Evolutionary conservation across 2,113 vertebrate genomes (phyloP).

Genomic region (Melospiza melodia): DNA sequence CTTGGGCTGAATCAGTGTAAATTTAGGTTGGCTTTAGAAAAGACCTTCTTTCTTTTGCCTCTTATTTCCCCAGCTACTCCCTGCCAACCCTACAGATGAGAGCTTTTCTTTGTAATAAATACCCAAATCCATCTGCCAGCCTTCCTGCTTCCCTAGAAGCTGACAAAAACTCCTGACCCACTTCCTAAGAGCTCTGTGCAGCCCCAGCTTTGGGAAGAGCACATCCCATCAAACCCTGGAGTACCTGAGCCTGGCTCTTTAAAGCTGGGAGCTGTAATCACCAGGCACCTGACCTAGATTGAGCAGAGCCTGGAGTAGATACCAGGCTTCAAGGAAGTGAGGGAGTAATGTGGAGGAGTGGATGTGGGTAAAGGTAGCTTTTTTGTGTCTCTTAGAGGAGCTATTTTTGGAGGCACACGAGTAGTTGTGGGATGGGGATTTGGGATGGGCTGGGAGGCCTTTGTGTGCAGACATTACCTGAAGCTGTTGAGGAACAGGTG

Average conservation of each 20-base stretch:
- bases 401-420: neutral
- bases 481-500: neutral
- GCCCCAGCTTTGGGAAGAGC: neutral
- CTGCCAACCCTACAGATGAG: neutral
- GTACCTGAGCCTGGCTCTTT: constrained; percentile 17
- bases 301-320: neutral
- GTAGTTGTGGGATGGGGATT: neutral
- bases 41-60: neutral
- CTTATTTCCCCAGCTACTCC: neutral
- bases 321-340: constrained; percentile 1
- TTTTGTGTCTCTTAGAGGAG: neutral
- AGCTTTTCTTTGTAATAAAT: neutral
- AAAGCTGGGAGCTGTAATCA: constrained; percentile 3
- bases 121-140: neutral
- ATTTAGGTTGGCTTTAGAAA: neutral
- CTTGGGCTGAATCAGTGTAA: neutral
- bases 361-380: neutral
- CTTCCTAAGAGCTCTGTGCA: neutral
- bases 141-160: neutral
- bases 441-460: neutral
- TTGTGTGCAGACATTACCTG: neutral
- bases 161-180: neutral
- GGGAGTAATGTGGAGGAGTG: neutral
- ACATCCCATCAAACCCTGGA: neutral
- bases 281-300: constrained; percentile 47